Conservation (phyloP, 2,888 invertebrate genomes). For the Cryptocheilus praepositus region DNA sequence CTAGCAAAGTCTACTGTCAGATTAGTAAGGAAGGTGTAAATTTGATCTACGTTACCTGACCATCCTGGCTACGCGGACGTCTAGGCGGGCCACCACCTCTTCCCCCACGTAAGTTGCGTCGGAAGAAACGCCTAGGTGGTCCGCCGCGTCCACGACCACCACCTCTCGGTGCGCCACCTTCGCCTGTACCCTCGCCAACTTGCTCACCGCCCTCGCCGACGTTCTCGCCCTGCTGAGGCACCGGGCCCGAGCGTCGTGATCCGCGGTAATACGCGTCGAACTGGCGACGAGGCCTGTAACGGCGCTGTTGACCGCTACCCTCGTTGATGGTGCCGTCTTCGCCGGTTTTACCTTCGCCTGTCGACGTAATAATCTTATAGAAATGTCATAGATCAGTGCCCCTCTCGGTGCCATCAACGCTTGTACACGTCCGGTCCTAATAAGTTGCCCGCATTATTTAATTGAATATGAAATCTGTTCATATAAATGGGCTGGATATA, state of each 20-base stretch:
- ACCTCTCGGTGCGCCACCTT: conserved; percentile 60
- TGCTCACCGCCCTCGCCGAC: conserved; percentile 68
- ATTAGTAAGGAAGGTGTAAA: too few relatives aligned
- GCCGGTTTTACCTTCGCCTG: conserved; percentile 72
- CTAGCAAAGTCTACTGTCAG: too few relatives aligned
- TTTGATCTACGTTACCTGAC: conserved; percentile 65
- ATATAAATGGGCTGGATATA: too few relatives aligned
- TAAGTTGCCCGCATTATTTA: too few relatives aligned
- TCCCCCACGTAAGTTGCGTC: conserved; percentile 85
- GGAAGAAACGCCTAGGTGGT: conserved; percentile 82
- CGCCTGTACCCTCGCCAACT: conserved; percentile 56
- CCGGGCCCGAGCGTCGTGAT: conserved; percentile 72
- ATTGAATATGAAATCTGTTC: too few relatives aligned
- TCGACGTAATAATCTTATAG: background rate
- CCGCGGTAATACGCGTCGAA: conserved; percentile 75
- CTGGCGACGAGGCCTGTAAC: conserved; percentile 76
- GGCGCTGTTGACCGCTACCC: conserved; percentile 71
- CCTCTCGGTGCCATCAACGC: too few relatives aligned
- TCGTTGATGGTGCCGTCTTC: conserved; percentile 74
- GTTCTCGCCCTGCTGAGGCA: conserved; percentile 68
- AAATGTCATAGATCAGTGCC: too few relatives aligned
- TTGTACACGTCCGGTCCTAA: too few relatives aligned
- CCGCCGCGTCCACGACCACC: conserved; percentile 74
- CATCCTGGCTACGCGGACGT: conserved; percentile 77
- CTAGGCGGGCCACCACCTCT: conserved; percentile 77